Conservation (phyloP, 2,888 invertebrate species). For the Candidula unifasciata region DNA sequence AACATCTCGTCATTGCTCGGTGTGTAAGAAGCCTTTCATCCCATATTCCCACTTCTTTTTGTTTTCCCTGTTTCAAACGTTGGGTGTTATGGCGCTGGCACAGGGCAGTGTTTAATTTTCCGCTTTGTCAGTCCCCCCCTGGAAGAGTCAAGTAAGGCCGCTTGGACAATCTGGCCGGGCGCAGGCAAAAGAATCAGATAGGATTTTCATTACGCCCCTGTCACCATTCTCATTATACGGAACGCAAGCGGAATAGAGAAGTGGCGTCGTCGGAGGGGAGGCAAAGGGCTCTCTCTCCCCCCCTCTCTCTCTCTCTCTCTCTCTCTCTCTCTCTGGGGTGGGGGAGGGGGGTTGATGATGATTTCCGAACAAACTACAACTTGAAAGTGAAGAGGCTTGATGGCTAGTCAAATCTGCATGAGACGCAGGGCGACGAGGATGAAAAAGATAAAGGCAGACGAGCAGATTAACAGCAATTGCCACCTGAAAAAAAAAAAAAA, state of each 20-base stretch:
- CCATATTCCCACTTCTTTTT: neutral
- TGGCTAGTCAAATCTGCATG: neutral
- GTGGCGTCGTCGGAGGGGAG: neutral
- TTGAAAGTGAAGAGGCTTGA: neutral
- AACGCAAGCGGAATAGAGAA: neutral
- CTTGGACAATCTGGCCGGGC: slow-evolving; percentile 3
- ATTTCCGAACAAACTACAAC: neutral
- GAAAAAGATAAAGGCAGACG: neutral
- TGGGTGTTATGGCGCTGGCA: neutral
- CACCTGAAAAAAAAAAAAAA: too few species aligned
- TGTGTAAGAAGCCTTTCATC: too few species aligned
- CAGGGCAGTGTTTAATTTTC: slow-evolving; percentile 9
- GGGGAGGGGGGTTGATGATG: too few species aligned
- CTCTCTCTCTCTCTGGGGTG: too few species aligned
- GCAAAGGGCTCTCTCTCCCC: neutral
- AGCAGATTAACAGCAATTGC: too few species aligned
- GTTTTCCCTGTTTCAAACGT: neutral
- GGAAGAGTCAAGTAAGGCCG: neutral
- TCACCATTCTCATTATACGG: neutral
- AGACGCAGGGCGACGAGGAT: neutral
- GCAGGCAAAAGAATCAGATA: neutral
- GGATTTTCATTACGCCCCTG: neutral
- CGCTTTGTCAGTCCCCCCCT: neutral
- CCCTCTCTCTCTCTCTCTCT: too few species aligned
- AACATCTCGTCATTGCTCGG: neutral